These are phyloP conservation scores for Rhagoletis pomonella DNA, from an alignment of 1,140 invertebrate species.

Conservation along the genomic window DNA sequence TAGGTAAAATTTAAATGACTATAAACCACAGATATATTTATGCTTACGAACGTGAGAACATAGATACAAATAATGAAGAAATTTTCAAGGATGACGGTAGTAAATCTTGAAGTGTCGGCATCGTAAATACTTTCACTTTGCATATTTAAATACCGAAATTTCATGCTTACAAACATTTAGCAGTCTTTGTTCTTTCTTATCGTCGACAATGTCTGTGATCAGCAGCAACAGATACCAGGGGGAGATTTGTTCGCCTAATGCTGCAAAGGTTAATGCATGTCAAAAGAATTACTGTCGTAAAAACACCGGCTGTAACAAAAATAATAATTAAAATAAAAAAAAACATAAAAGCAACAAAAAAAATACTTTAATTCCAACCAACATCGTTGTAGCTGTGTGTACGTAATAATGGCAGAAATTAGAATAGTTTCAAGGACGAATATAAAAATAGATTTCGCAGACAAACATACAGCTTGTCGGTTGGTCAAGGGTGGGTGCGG, in stretches of 20 bases:
- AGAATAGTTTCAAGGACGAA: background rate
- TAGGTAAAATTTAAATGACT: background rate
- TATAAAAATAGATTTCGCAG: too few relatives aligned
- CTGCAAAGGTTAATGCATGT: constrained; percentile 49
- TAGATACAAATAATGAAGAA: background rate
- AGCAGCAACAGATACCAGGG: background rate
- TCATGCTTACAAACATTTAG: background rate
- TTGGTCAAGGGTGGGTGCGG: too few relatives aligned
- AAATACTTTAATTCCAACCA: background rate
- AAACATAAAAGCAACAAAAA: background rate
- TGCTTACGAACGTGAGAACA: background rate
- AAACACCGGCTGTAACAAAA: background rate
- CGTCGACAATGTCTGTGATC: background rate
- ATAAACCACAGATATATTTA: background rate
- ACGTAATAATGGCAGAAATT: background rate
- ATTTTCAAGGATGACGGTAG: constrained; percentile 28
- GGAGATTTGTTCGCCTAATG: background rate
- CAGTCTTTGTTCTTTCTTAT: background rate
- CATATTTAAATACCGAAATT: background rate
- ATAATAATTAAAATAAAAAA: constrained; percentile 26
- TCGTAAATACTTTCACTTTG: constrained; percentile 25
- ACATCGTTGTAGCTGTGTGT: background rate
- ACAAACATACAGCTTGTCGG: too few relatives aligned
- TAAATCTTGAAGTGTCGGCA: background rate
- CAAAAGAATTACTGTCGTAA: constrained; percentile 45